Conservation (phyloP, 2,113 vertebrate species). For the Anser cygnoides region DNA sequence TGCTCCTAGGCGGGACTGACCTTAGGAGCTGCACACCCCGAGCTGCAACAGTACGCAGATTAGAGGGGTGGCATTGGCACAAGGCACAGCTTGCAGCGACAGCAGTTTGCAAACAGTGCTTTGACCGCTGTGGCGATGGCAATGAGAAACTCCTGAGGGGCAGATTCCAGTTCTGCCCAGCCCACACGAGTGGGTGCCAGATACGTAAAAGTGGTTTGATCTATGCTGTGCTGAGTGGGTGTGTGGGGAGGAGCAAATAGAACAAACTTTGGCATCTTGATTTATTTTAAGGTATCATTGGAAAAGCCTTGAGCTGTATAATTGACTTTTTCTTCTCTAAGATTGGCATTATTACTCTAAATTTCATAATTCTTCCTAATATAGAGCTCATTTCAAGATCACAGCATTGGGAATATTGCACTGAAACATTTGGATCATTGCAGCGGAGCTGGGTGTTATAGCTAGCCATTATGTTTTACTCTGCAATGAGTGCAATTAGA, state of each 20-base stretch:
- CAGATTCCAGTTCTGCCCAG: neutral
- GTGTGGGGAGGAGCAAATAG: neutral
- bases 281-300: neutral
- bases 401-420: neutral
- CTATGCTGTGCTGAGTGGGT: neutral
- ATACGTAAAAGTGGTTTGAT: neutral
- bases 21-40: neutral
- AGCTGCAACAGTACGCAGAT: neutral
- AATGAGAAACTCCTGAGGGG: neutral
- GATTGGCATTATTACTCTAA: neutral
- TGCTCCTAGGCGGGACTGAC: neutral
- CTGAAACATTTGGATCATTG: neutral
- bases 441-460: neutral
- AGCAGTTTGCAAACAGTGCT: neutral
- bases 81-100: neutral
- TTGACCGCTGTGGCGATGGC: neutral
- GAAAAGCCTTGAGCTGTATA: neutral
- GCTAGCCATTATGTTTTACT: neutral
- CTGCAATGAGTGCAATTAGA: neutral
- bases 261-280: neutral
- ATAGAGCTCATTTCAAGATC: neutral
- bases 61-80: fast-evolving
- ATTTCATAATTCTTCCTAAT: neutral
- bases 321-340: neutral
- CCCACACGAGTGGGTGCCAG: neutral